Evolutionary conservation across 2,113 vertebrate genomes (phyloP), one percentile per base, ranked within the genome.

Genomic region (Nothoprocta pentlandii): DNA sequence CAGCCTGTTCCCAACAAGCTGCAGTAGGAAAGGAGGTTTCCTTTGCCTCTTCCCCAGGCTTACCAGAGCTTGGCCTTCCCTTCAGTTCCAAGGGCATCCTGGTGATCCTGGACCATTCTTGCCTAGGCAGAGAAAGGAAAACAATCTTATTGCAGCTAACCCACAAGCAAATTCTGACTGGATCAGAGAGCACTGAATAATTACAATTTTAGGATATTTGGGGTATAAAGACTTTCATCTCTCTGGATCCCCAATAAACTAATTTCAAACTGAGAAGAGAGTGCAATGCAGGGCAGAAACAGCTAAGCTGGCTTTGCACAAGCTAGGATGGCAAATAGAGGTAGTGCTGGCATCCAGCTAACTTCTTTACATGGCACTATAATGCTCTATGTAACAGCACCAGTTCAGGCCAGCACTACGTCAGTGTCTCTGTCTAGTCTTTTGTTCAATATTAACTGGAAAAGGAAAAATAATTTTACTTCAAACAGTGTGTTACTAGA

Each of bases 281-380:
- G 12, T 0, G 0, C 12, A 42, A 4, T 0, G 16, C 28, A 51
- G 21, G 25, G 17, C 21, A 51, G 28, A 42, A 67, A 16, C 7
- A 4, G 2, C 6, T 4, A 8, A 64, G 39, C 19, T 20, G 36
- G n/a, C 4, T 75, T 16, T 6, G 22, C 6, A 8, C 25, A 49
- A 93, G 34, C 41, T 34, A 32, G 10, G 16, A 7, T 0, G 2
- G 47, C 36, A 68, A 30, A 3, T 46, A 76, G 44, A 49, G 47
- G 16, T 5, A 34, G 58, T 26, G n/a, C 26, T 85, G 61, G 25
- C 16, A 25, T 44, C 5, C 6, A 23, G 21, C 22, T 64, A n/a
- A 13, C 8, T 5, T 3, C 41, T 58, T 22, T 64, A 63, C 66
- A 41, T 46, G 59, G 53, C 75, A 56, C 39, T 7, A 32, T 7